Percentiles rank a stretch among this genome's conserved stretches.
Evolutionary conservation across 2,888 invertebrate genomes (phyloP).

Genomic region (Crossocerus cetratus): DNA sequence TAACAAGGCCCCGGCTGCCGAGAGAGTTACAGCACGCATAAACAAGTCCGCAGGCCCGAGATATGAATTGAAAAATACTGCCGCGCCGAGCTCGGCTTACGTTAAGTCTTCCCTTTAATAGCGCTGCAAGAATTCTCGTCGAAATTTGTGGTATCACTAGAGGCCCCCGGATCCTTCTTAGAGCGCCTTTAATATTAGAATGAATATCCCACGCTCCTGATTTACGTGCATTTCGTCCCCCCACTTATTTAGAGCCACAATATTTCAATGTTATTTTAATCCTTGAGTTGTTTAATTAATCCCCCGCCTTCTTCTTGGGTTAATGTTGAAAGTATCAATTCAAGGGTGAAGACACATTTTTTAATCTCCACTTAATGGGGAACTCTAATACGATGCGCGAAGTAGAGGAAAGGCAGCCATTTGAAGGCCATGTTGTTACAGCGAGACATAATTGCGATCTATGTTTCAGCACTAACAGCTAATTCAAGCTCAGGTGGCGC

Average conservation of each 20-base stretch:
- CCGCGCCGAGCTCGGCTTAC: not conserved
- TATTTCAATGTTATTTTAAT: too few relatives aligned
- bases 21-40: conserved; percentile 28
- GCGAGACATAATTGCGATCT: too few relatives aligned
- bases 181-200: not conserved
- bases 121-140: not conserved
- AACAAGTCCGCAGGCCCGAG: conserved; percentile 21
- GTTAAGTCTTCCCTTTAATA: not conserved
- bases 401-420: too few relatives aligned
- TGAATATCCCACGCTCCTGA: not conserved
- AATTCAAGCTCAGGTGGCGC: conserved; percentile 56
- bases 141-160: not conserved
- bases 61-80: conserved; percentile 23
- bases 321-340: too few relatives aligned
- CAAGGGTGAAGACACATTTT: too few relatives aligned
- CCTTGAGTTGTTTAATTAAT: too few relatives aligned
- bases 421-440: too few relatives aligned
- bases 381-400: too few relatives aligned
- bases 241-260: too few relatives aligned
- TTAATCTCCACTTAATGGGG: too few relatives aligned
- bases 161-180: not conserved
- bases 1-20: conserved; percentile 39
- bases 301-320: too few relatives aligned
- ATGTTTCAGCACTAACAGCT: conserved; percentile 63
- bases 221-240: not conserved